Base-by-base conservation (phyloP, 2,888 invertebrate species). In the Aspidiotus rigidus region DNA sequence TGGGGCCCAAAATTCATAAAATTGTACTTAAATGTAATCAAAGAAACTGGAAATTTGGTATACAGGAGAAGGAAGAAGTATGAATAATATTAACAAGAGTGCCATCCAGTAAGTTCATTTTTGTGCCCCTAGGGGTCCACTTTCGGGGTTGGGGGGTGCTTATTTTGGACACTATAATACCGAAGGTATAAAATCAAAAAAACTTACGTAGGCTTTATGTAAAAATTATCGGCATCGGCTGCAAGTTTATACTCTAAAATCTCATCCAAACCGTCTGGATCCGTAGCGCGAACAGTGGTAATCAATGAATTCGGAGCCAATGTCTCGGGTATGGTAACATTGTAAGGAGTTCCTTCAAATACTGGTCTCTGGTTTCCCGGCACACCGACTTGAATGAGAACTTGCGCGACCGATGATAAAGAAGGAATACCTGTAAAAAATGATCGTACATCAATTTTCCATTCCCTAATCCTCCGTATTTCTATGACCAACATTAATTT, bases 301-400 rank as follows among this genome's bases (percentile, higher is more conserved):
- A 91, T 85, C 77, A 85, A 84, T 13, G 84, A 83, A 1, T 88
- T 88, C 2, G 86, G 79, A 3, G 81, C 77, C 0, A 88, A 85
- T 75, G 88, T 86, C 78, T 90, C 90, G 62, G 83, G 81, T 17
- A 90, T 82, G 62, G 82, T 84, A 0, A 86, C 87, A 72, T 86
- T 83, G 74, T 89, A 90, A 8, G 74, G 74, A 13, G 69, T 86
- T 1, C 87, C 87, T 73, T 86, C 85, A 74, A 88, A 89, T n/a
- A 87, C 84, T 0, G 88, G 90, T n/a, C 88, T 80, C 74, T 89
- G 88, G 74, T 89, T 89, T 1, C 89, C 89, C 0, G 88, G 86
- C 6, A 88, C 87, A 0, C 89, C 89, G 0, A 90, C 89, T n/a
- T 88, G 81, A 15, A 90, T 82, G 10, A 83, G 81, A 0, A 89